Percentiles rank a stretch among this genome's conserved stretches.
phyloP scores from a whole-genome alignment of 2,888 invertebrate species.

The Antheraea assamensis region DNA sequence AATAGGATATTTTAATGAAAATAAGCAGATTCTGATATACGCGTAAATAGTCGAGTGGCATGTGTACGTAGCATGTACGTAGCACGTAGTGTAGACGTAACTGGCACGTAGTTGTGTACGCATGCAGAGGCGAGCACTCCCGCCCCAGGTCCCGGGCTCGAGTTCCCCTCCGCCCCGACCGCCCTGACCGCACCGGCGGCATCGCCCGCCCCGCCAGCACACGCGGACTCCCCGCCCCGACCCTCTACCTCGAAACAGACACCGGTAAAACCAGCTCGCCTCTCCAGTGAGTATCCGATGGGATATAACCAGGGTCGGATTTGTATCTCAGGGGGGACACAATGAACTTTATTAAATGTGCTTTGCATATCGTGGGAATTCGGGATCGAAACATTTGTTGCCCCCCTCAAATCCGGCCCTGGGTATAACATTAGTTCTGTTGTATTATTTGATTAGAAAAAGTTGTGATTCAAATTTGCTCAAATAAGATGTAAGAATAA shows the following conservation, averaged over 20 bases:
- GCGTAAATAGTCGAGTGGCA: conserved; percentile 30
- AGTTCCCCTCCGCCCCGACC: conserved; percentile 35
- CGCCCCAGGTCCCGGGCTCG: conserved; percentile 29
- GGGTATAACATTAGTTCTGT: background rate
- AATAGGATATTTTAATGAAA: too few species aligned
- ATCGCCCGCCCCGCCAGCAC: conserved; percentile 32
- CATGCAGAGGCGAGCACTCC: conserved; percentile 68
- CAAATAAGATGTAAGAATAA: too few species aligned
- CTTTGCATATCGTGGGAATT: too few species aligned
- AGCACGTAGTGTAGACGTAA: conserved; percentile 68
- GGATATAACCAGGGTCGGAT: background rate
- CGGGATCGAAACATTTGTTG: background rate
- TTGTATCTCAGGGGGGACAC: background rate
- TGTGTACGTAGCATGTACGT: conserved; percentile 51
- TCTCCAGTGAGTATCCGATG: conserved; percentile 70
- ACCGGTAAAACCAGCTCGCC: conserved; percentile 74
- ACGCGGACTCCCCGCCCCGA: conserved; percentile 38
- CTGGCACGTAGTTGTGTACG: conserved; percentile 76
- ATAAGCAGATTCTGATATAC: conserved; percentile 20
- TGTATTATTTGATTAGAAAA: background rate
- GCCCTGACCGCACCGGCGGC: conserved; percentile 36
- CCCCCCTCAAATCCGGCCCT: background rate
- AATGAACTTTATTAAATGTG: background rate
- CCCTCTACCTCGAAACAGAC: conserved; percentile 67
- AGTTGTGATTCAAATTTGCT: conserved; percentile 39